A percentile compares a stretch with the other conserved stretches of the same genome.
phyloP scores from a whole-genome alignment of 2,113 vertebrate genomes.

The Oenanthe melanoleuca region DNA sequence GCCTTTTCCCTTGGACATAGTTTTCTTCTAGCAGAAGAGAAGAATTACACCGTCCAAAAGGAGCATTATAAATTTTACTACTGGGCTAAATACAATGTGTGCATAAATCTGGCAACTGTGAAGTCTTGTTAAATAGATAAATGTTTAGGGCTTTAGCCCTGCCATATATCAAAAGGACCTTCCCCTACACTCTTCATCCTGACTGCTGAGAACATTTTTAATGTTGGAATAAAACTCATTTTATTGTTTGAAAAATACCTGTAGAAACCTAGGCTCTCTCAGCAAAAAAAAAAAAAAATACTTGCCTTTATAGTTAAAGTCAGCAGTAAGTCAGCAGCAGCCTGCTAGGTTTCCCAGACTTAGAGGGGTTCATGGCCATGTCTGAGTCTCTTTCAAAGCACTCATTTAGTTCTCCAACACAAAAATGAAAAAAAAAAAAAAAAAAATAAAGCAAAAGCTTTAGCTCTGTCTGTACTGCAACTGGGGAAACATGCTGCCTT shows the following conservation, averaged over 20 bases:
- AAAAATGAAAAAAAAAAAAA: not conserved
- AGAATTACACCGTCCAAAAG: conserved; percentile 25
- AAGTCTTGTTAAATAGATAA: conserved; percentile 55
- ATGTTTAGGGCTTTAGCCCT: not conserved
- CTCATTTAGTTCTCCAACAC: not conserved
- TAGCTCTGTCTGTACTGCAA: not conserved
- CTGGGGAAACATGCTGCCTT: not conserved
- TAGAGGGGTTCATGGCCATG: not conserved
- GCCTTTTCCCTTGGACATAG: not conserved
- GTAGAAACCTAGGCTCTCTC: not conserved
- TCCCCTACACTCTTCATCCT: not conserved
- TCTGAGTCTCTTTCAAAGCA: not conserved
- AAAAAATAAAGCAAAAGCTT: not conserved
- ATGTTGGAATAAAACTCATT: not conserved
- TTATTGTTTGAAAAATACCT: conserved; percentile 18
- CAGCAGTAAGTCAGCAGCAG: not conserved
- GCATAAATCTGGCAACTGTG: conserved; percentile 28
- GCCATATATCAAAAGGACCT: not conserved
- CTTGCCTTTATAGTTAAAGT: not conserved
- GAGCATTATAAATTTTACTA: conserved; percentile 46
- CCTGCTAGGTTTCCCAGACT: not conserved
- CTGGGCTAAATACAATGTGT: conserved; percentile 7
- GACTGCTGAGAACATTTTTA: not conserved
- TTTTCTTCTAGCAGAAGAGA: conserved; percentile 16
- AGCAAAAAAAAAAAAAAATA: not conserved